Evolutionary conservation across 2,888 invertebrate species (phyloP), one percentile per base, ranked within the genome.

Genomic region (Antitype chi): DNA sequence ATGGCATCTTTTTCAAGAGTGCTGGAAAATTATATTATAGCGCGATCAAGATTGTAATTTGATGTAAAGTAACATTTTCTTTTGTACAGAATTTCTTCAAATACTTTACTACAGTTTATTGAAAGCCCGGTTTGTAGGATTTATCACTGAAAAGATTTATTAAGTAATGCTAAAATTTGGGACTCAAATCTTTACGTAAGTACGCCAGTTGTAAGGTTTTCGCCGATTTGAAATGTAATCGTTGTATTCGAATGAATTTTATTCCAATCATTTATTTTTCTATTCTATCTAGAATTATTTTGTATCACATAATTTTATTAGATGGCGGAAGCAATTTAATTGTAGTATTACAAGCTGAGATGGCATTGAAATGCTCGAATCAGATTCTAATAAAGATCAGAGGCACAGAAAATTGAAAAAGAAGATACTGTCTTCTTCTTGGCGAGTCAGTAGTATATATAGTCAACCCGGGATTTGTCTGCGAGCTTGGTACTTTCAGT

Each of bases 131-230:
- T 59, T 66, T 53, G n/a, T 60, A 66, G n/a, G 13, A 75, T 75
- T 74, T 49, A 28, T 60, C 64, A 66, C 81, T 59, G 43, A 64
- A 49, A n/a, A 73, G 32, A 73, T 78, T 73, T 73, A 78, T 52
- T 52, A 62, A 53, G 71, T 80, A 60, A 47, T 25, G 8, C 20
- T 57, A 25, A 28, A 15, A 72, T 63, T 55, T 55, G 15, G 49
- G 23, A 43, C 43, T 23, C 1, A 47, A 53, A 71, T 53, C 52
- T 23, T 32, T 23, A 7, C n/a, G 20, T 49, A 66, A n/a, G 20
- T n/a, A 70, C 23, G 15, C 3, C 55, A 73, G 43, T 73, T 72
- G 38, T 63, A 64, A 32, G 74, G 32, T 52, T 59, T 63, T 57
- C 23, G 23, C 17, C 20, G 9, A 52, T 73, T 63, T 81, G 0